Evolutionary conservation across 2,113 vertebrate genomes (phyloP).

Genomic region (Leiothrix lutea): DNA sequence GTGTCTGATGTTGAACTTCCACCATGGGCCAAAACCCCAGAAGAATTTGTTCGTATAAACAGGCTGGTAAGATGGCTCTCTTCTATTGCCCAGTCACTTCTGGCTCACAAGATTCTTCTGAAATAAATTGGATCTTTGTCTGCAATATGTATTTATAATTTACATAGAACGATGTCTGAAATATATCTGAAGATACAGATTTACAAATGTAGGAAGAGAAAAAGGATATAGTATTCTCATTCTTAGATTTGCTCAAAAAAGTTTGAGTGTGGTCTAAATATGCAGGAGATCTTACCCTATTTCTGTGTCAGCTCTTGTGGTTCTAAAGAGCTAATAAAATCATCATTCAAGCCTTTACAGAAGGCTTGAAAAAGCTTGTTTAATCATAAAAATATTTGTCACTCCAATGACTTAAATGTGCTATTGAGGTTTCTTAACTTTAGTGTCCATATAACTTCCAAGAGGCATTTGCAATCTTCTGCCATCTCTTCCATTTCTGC

Average conservation of each 20-base stretch:
- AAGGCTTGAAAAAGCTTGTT: not conserved
- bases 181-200: not conserved
- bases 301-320: not conserved
- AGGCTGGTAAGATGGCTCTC: slow-evolving; percentile 85
- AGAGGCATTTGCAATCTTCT: not conserved
- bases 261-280: not conserved
- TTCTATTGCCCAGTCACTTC: not conserved
- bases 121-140: slow-evolving; percentile 7
- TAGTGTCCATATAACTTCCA: not conserved
- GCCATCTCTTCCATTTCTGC: not conserved
- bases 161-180: not conserved
- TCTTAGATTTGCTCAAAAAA: not conserved
- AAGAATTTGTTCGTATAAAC: slow-evolving; percentile 97
- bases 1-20: slow-evolving; percentile 98
- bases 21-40: slow-evolving; percentile 95
- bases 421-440: not conserved
- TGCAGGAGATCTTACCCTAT: not conserved
- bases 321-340: not conserved
- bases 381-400: not conserved
- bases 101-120: not conserved
- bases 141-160: not conserved
- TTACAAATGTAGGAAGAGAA: not conserved
- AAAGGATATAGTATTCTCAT: not conserved
- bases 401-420: not conserved
- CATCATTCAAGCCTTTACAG: not conserved